Conservation (phyloP, 1,140 invertebrate genomes). For the Macrotrachela quadricornifera region DNA sequence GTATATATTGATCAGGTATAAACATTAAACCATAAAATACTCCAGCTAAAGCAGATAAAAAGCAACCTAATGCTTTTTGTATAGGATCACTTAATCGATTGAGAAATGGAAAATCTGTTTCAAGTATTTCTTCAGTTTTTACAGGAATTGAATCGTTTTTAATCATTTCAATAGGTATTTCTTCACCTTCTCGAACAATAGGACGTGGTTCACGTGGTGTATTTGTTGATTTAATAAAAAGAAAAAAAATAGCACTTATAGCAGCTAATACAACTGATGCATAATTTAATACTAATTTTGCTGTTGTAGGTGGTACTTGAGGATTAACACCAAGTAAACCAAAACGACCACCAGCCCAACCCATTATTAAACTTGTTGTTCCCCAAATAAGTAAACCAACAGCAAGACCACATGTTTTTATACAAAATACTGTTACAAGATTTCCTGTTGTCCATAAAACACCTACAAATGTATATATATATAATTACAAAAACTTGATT, state of each 20-base stretch:
- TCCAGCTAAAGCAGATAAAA: constrained; percentile 9
- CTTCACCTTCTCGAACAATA: background rate
- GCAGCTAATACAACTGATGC: background rate
- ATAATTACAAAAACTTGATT: background rate
- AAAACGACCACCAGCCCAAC: constrained; percentile 30
- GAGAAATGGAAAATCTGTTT: background rate
- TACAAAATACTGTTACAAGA: background rate
- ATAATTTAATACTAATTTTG: background rate
- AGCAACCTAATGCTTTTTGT: constrained; percentile 2
- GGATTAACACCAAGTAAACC: constrained; percentile 1
- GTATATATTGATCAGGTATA: constrained; percentile 2
- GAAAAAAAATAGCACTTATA: constrained; percentile 4
- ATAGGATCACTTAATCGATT: background rate
- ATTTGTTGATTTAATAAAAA: constrained; percentile 3
- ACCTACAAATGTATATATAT: background rate
- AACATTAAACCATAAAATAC: constrained; percentile 11
- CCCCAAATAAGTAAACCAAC: constrained; percentile 18
- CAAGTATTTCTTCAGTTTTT: too few relatives aligned
- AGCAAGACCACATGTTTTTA: constrained; percentile 14
- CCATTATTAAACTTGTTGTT: constrained; percentile 14
- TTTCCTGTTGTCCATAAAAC: constrained; percentile 5
- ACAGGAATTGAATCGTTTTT: too few relatives aligned
- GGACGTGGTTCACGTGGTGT: background rate
- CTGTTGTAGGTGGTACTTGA: background rate
- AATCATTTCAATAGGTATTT: background rate